These are phyloP conservation scores for Oncorhynchus masou DNA, from an alignment of 2,113 vertebrate genomes.

Conservation along the genomic window DNA sequence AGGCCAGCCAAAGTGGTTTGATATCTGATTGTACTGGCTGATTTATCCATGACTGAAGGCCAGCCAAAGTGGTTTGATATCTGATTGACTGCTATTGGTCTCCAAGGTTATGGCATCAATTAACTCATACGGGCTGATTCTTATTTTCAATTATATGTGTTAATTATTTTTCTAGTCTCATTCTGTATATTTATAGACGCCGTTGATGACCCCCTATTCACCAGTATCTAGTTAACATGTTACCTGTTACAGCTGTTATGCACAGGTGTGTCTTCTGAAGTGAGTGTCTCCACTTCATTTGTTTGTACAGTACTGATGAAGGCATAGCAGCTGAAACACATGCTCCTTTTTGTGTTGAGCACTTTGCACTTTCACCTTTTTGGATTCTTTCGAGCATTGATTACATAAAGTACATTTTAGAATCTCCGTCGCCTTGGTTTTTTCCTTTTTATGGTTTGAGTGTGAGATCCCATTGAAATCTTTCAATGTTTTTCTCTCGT, in stretches of 20 bases:
- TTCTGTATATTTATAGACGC: background rate
- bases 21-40: too few species aligned
- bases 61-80: background rate
- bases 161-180: background rate
- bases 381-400: too few species aligned
- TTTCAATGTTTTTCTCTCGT: background rate
- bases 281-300: too few species aligned
- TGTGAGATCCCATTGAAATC: background rate
- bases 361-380: too few species aligned
- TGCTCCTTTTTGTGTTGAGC: too few species aligned
- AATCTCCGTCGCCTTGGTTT: background rate
- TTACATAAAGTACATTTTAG: too few species aligned
- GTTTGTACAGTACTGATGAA: background rate
- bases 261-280: too few species aligned
- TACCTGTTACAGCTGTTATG: background rate
- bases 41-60: too few species aligned
- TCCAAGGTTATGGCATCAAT: background rate
- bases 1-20: too few species aligned
- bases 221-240: background rate
- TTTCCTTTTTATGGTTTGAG: background rate
- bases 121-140: background rate
- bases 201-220: background rate
- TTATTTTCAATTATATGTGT: slow-evolving; percentile 10
- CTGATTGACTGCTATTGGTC: background rate
- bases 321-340: too few species aligned